Evolutionary conservation across 2,888 invertebrate genomes (phyloP).

Genomic region (Lasioglossum figueresi): DNA sequence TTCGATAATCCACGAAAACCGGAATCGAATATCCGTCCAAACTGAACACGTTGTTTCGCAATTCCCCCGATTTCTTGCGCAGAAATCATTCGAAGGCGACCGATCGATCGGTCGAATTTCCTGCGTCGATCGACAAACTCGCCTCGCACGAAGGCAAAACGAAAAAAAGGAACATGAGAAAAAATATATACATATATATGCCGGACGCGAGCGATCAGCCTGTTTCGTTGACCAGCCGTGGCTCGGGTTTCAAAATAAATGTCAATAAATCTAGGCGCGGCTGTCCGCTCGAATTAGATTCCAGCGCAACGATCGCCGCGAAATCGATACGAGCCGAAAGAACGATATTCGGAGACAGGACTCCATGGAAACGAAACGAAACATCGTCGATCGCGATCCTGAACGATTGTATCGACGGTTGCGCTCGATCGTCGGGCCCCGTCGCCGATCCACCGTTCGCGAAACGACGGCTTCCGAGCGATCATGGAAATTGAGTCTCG

Average conservation of each 20-base stretch:
- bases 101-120: slow-evolving; percentile 6
- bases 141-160: background rate
- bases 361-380: slow-evolving; percentile 21
- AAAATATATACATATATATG: background rate
- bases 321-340: slow-evolving; percentile 72
- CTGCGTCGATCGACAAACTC: background rate
- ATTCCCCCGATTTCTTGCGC: no score
- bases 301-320: slow-evolving; percentile 65
- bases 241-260: slow-evolving; percentile 78
- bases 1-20: background rate
- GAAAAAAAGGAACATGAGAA: background rate
- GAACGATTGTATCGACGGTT: slow-evolving; percentile 55
- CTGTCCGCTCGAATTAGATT: slow-evolving; percentile 73
- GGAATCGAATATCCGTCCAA: background rate
- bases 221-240: slow-evolving; percentile 21
- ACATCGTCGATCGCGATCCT: slow-evolving; percentile 39
- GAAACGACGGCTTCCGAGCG: slow-evolving; percentile 16
- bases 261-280: slow-evolving; percentile 73
- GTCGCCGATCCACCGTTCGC: background rate
- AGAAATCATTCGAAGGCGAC: background rate
- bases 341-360: slow-evolving; percentile 40
- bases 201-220: background rate
- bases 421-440: slow-evolving; percentile 33
- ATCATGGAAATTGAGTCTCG: slow-evolving; percentile 14
- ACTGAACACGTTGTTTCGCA: background rate